phyloP scores from a whole-genome alignment of 2,113 vertebrate genomes.

The Oryzias javanicus region DNA sequence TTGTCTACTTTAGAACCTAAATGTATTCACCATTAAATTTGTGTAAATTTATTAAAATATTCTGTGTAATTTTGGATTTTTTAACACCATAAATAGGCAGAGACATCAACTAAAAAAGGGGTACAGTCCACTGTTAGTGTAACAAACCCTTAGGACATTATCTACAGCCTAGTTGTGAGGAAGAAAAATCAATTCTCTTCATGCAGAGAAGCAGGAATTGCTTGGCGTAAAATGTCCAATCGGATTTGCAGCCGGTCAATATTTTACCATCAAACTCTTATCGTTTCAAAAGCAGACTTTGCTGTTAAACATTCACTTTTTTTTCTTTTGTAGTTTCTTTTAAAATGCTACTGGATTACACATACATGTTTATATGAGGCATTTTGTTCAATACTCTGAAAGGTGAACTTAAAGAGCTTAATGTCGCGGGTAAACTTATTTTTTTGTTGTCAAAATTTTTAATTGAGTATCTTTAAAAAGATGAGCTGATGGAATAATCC shows the following conservation, averaged over 20 bases:
- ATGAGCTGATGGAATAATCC: no score
- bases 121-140: constrained; percentile 27
- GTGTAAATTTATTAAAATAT: no score
- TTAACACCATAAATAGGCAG: constrained; percentile 18
- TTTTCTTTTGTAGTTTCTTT: neutral
- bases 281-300: constrained; percentile 27
- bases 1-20: no score
- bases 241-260: constrained; percentile 26
- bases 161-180: constrained; percentile 49
- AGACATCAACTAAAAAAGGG: constrained; percentile 8
- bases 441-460: no score
- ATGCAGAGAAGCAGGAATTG: constrained; percentile 43
- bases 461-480: no score
- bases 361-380: no score
- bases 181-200: constrained; percentile 59
- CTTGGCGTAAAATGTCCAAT: constrained; percentile 20
- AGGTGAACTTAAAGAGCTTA: no score
- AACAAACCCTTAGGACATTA: constrained; percentile 55
- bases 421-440: no score
- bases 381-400: no score
- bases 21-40: no score
- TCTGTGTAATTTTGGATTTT: neutral
- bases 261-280: constrained; percentile 13
- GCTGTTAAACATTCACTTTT: constrained; percentile 6
- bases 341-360: constrained; percentile 7